Base-by-base conservation (phyloP, 2,888 invertebrate species). In the Nasonovia ribisnigri region DNA sequence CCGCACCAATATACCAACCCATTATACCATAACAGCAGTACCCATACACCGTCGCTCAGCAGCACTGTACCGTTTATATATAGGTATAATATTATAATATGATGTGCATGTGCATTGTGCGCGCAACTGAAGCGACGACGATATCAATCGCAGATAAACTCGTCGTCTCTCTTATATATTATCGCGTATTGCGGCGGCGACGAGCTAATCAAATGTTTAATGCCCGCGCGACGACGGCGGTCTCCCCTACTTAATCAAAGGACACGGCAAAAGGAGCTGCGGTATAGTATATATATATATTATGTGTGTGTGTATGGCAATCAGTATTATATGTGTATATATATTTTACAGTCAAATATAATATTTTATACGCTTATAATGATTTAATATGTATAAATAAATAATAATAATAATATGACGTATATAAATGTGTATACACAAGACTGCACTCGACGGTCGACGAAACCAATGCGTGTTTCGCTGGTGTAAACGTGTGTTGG, bases 161-260 rank as follows among this genome's bases (percentile, higher is more conserved):
- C 46, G 24, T 54, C 54, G 6, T 88, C 36, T 26, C 57, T 57
- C 26, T 54, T 36, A 5, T 51, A n/a, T 10, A 2, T n/a, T 26
- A 42, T 1, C 24, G 43, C 60, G n/a, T 11, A 46, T 46, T 46
- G n/a, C 46, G n/a, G 48, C 26, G 46, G n/a, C 46, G n/a, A 77
- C 26, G 46, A 90, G 90, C n/a, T 90, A 90, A 90, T 67, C 90
- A 60, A 90, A 90, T 90, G 60, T 54, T 60, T 46, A 60, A 60
- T 60, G 89, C 43, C 57, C n/a, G 16, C 13, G 42, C 16, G 5
- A n/a, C 29, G 87, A 77, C 77, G 77, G 46, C 46, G 46, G 29
- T 29, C 84, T 43, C 29, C 13, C 16, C n/a, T 8, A 57, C 57
- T 48, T 77, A 67, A 90, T 90, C 90, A 90, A 90, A 90, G 16